Percentiles rank a stretch among this genome's conserved stretches.
Evolutionary conservation across 2,113 vertebrate genomes (phyloP).

Genomic region (Tricholaema leucomelas): DNA sequence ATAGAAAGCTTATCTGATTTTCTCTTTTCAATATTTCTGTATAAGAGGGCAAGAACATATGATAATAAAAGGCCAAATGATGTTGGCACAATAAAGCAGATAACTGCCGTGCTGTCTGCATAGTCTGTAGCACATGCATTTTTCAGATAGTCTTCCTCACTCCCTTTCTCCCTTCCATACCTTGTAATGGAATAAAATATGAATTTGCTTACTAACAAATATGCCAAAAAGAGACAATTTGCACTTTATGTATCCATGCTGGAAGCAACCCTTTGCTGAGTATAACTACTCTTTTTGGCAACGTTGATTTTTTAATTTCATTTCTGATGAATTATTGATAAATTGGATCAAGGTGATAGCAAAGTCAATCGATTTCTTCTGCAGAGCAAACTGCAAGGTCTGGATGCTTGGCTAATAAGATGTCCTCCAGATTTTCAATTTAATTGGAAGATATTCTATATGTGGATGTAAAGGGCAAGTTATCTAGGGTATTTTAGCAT

Average conservation of each 20-base stretch:
- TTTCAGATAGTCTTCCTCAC: neutral
- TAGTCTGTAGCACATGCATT: neutral
- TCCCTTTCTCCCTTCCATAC: neutral
- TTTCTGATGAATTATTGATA: conserved; percentile 74
- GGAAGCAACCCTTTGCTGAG: neutral
- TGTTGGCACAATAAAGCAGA: neutral
- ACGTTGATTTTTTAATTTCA: conserved; percentile 61
- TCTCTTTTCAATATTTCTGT: neutral
- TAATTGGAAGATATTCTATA: conserved; percentile 8
- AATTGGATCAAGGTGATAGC: conserved; percentile 57
- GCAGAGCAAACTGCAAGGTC: conserved; percentile 15
- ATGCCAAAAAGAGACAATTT: neutral
- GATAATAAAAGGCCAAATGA: neutral
- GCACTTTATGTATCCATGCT: neutral
- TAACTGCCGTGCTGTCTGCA: neutral
- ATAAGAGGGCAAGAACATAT: neutral
- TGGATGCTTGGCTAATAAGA: conserved; percentile 25
- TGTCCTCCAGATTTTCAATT: conserved; percentile 15
- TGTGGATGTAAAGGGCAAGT: neutral
- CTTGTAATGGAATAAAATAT: neutral
- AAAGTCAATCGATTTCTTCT: conserved; percentile 72
- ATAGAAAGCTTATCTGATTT: neutral
- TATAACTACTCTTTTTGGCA: conserved; percentile 1
- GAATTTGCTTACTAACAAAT: conserved; percentile 23
- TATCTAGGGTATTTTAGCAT: neutral